Evolutionary conservation across 2,888 invertebrate genomes (phyloP).

Genomic region (Anthrax anthrax): DNA sequence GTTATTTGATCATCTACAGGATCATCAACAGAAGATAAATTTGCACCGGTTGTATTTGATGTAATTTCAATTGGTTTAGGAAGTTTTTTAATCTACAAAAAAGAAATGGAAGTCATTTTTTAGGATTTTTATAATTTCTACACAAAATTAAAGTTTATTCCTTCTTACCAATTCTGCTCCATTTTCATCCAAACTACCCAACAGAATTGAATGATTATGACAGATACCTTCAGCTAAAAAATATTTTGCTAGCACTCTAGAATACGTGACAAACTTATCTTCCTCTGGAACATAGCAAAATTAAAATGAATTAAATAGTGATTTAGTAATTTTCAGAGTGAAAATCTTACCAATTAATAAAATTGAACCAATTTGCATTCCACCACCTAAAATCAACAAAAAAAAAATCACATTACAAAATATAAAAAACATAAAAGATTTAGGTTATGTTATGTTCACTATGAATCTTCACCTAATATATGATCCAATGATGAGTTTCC

Average conservation of each 20-base stretch:
- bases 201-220: conserved; percentile 54
- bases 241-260: conserved; percentile 65
- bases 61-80: conserved; percentile 38
- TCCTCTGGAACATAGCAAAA: conserved; percentile 54
- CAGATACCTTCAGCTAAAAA: conserved; percentile 78
- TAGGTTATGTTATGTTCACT: conserved; percentile 15
- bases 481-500: conserved; percentile 75
- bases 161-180: conserved; percentile 43
- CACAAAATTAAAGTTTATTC: conserved; percentile 21
- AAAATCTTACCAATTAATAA: conserved; percentile 49
- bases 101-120: too few relatives aligned
- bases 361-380: conserved; percentile 55
- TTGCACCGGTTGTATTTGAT: too few relatives aligned
- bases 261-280: conserved; percentile 63
- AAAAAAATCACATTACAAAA: conserved; percentile 8
- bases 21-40: neutral
- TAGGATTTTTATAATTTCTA: too few relatives aligned
- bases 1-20: neutral
- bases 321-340: neutral
- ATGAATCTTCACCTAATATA: conserved; percentile 61
- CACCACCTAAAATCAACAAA: conserved; percentile 46
- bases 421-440: conserved; percentile 17
- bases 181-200: conserved; percentile 59
- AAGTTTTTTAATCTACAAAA: conserved; percentile 41
- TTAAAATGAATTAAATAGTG: too few relatives aligned